Conservation (phyloP, 1,140 invertebrate species). For the Ceratitis capitata region DNA sequence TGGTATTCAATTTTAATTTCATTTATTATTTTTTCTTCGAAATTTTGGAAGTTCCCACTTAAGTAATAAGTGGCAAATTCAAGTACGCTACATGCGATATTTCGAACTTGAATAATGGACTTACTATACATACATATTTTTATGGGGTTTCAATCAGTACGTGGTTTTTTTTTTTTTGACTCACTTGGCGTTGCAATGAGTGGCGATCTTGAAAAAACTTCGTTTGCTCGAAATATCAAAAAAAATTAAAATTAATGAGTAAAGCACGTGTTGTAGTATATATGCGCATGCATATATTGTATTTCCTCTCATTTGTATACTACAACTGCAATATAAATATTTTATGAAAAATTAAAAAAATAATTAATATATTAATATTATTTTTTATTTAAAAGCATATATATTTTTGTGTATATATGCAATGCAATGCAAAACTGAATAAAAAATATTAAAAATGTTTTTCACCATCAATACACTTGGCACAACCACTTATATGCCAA, state of each 20-base stretch:
- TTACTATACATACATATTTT: neutral
- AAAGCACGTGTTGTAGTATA: neutral
- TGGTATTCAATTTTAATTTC: neutral
- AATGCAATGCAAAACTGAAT: neutral
- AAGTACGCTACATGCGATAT: constrained; percentile 7
- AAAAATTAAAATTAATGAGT: neutral
- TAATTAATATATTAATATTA: neutral
- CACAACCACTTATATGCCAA: neutral
- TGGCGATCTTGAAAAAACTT: neutral
- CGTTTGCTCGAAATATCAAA: neutral
- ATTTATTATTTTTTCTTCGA: neutral
- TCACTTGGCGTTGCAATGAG: neutral
- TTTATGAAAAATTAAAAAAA: neutral
- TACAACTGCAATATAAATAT: neutral
- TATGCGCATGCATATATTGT: neutral
- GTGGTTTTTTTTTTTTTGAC: neutral
- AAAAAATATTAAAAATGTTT: neutral
- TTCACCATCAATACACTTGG: neutral
- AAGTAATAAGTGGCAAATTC: constrained; percentile 7
- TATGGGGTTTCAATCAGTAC: neutral
- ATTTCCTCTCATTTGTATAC: neutral
- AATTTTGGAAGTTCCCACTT: neutral
- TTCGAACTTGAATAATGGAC: too few relatives aligned
- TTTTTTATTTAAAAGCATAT: neutral
- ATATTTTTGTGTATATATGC: neutral